These are phyloP conservation scores for Morus bassanus DNA, from an alignment of 2,797 vertebrate species.

Conservation along the genomic window DNA sequence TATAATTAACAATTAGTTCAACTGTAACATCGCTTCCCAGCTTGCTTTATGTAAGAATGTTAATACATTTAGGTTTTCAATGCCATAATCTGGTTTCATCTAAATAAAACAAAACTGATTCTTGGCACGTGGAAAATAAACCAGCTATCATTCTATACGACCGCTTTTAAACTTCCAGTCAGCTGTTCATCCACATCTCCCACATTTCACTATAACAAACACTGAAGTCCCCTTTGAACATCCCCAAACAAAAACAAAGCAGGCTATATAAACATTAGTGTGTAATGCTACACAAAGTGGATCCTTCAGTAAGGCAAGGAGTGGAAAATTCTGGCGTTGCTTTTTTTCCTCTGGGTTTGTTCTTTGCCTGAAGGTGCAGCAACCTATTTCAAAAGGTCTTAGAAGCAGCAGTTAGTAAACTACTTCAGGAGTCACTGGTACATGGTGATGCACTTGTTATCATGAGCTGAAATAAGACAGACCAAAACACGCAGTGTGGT, in stretches of 20 bases:
- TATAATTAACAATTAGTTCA: conserved; percentile 51
- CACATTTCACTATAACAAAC: background rate
- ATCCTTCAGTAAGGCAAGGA: background rate
- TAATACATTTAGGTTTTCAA: conserved; percentile 38
- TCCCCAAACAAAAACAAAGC: conserved; percentile 21
- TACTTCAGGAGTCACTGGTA: background rate
- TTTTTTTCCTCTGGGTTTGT: background rate
- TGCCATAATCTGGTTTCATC: conserved; percentile 57
- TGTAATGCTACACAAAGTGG: background rate
- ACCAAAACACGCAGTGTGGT: background rate
- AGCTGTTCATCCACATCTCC: conserved; percentile 32
- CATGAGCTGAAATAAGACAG: background rate
- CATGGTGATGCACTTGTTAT: background rate
- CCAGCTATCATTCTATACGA: conserved; percentile 7
- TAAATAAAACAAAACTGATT: conserved; percentile 58
- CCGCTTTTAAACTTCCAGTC: conserved; percentile 6
- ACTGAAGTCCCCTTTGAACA: conserved; percentile 22
- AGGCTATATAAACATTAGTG: background rate
- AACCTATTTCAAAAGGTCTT: background rate
- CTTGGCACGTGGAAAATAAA: conserved; percentile 38
- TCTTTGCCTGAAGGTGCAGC: background rate
- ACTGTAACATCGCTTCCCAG: conserved; percentile 3
- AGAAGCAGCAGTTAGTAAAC: background rate
- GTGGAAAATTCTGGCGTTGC: background rate
- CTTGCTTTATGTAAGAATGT: conserved; percentile 28